A percentile compares a stretch with the other conserved stretches of the same genome.
Evolutionary conservation across 2,888 invertebrate species (phyloP).

Genomic region (Cylloceria caligata): DNA sequence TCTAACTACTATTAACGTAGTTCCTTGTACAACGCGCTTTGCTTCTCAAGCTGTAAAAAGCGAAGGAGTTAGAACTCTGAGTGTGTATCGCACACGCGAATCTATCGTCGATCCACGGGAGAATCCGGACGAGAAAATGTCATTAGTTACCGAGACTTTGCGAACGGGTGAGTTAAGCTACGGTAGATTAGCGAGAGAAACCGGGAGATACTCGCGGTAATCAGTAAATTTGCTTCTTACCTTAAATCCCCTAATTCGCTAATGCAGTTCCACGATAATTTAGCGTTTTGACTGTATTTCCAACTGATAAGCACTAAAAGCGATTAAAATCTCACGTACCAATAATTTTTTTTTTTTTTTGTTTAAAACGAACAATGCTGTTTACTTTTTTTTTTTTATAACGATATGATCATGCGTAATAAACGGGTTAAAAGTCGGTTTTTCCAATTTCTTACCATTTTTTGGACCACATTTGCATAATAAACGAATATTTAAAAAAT

Average conservation of each 20-base stretch:
- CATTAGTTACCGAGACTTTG: constrained; percentile 36
- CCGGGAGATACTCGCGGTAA: constrained; percentile 34
- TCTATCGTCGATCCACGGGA: constrained; percentile 31
- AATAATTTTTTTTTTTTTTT: background rate
- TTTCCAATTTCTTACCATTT: too few species aligned
- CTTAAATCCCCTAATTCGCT: constrained; percentile 46
- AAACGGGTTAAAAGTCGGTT: background rate
- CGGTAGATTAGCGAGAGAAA: constrained; percentile 40
- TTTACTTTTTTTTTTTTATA: background rate
- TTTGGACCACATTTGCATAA: too few species aligned
- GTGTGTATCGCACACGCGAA: constrained; percentile 25
- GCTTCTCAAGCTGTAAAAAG: background rate
- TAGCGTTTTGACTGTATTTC: constrained; percentile 1
- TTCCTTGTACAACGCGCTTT: background rate
- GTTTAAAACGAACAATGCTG: background rate
- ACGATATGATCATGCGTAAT: too few species aligned
- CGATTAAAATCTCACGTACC: background rate
- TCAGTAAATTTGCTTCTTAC: constrained; percentile 45
- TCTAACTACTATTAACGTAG: background rate
- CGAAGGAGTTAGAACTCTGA: background rate
- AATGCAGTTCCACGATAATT: constrained; percentile 41
- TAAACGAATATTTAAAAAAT: too few species aligned
- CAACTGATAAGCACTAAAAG: background rate
- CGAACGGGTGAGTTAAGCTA: constrained; percentile 35
- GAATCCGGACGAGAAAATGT: constrained; percentile 44